A percentile compares a stretch with the other conserved stretches of the same genome.
Evolutionary conservation across 2,797 vertebrate species (phyloP).

Genomic region (Smutsia gigantea): DNA sequence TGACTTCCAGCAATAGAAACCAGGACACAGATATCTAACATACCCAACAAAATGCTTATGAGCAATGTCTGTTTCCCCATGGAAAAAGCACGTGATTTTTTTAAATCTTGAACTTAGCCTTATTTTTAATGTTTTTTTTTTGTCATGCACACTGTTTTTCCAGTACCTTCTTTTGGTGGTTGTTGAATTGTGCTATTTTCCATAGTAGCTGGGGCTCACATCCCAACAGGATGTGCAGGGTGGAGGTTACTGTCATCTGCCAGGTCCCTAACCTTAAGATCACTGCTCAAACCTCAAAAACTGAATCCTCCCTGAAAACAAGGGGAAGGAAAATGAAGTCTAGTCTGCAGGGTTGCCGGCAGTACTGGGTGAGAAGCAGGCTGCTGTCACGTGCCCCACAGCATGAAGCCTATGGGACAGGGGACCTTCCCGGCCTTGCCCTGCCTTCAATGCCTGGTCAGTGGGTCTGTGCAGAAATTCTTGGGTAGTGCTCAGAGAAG

Average conservation of each 20-base stretch:
- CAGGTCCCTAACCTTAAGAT: not conserved
- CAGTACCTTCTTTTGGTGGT: not conserved
- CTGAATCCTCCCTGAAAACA: not conserved
- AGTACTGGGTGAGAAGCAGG: no score
- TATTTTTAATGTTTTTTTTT: no score
- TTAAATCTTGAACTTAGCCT: not conserved
- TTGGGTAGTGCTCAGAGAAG: fast-evolving
- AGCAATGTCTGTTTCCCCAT: not conserved
- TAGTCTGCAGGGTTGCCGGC: fast-evolving
- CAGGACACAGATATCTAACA: not conserved
- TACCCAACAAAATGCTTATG: not conserved
- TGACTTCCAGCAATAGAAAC: not conserved
- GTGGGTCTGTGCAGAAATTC: fast-evolving
- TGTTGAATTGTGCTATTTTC: fast-evolving
- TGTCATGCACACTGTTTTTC: fast-evolving
- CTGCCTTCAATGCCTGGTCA: fast-evolving
- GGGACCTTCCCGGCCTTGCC: fast-evolving
- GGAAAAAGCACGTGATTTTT: not conserved
- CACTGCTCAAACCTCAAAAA: not conserved
- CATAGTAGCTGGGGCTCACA: fast-evolving
- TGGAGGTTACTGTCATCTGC: fast-evolving
- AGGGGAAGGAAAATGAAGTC: not conserved
- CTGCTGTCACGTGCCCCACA: fast-evolving
- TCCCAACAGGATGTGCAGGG: not conserved
- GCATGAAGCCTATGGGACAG: not conserved